Percentiles rank a stretch among this genome's conserved stretches.
These are phyloP conservation scores for Sinhomidia bicolor DNA, from an alignment of 2,888 invertebrate genomes.

Conservation along the genomic window DNA sequence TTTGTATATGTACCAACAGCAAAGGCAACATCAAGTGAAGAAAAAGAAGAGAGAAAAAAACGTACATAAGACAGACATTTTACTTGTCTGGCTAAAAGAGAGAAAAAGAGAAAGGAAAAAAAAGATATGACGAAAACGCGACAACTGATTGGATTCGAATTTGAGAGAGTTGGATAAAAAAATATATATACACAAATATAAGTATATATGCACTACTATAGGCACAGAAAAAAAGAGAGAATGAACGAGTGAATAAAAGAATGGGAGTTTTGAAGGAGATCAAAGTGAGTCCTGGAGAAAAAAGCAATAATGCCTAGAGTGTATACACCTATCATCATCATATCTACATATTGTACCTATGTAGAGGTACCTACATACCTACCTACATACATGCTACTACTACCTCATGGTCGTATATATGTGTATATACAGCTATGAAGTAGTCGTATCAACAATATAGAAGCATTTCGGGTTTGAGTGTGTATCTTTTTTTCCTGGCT, in stretches of 20 bases:
- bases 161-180: slow-evolving; percentile 66
- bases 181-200: too few species aligned
- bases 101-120: not conserved
- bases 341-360: too few species aligned
- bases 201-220: not conserved
- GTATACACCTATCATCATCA: too few species aligned
- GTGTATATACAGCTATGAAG: too few species aligned
- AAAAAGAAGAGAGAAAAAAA: not conserved
- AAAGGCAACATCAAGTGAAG: not conserved
- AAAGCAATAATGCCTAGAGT: not conserved
- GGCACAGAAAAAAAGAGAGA: not conserved
- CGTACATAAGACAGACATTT: slow-evolving; percentile 51
- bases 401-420: too few species aligned
- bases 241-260: slow-evolving; percentile 3
- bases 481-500: not conserved
- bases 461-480: not conserved
- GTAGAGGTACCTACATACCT: not conserved
- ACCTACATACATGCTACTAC: not conserved
- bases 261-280: slow-evolving; percentile 49
- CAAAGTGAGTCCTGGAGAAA: slow-evolving; percentile 54
- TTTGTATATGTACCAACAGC: too few species aligned
- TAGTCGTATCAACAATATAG: slow-evolving; percentile 7
- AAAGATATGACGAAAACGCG: slow-evolving; percentile 68
- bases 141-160: slow-evolving; percentile 79
- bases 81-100: slow-evolving; percentile 4